Base-by-base conservation (phyloP, 2,797 vertebrate genomes). In the Chaunax sp. region DNA sequence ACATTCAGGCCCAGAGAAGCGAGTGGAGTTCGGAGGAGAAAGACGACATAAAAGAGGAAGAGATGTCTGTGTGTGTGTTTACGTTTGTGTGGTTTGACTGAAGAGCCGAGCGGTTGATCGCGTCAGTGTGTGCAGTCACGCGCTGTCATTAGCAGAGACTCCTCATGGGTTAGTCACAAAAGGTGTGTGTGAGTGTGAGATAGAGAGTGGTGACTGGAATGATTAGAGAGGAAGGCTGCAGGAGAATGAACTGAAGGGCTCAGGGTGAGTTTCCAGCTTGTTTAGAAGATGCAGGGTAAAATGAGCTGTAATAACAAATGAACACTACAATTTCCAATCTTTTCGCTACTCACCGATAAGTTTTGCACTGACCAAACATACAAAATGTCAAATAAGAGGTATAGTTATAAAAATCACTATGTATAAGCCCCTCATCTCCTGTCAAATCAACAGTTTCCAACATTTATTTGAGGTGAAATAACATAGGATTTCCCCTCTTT, bases 191-290 rank as follows among this genome's bases (percentile, higher is more conserved):
- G 30, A 60, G 60, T 25, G 40, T 41, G 70, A n/a, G 35, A 15
- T 61, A 23, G 66, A 15, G 37, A 13, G 38, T n/a, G 55, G 65
- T 45, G 56, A 72, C 63, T 64, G 58, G 50, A 18, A 38, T 77
- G 68, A 91, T 85, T 83, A 87, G 35, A 87, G 83, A 78, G 69
- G 54, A 69, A 45, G 40, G 12, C 40, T 72, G 63, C 57, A 47
- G 12, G 64, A 80, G 56, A 46, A 64, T 49, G 61, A 81, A 78
- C 23, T 55, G 50, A 66, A 66, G 58, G 72, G 40, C 51, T 61
- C 51, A 16, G 51, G 23, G 62, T 57, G 64, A 47, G 35, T 46
- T 78, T 70, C 60, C 62, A 69, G 18, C 70, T 18, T 65, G 71
- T 86, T 86, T 83, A 85, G 73, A 86, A 86, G 77, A 75, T 35